Base-by-base conservation (phyloP, 2,113 vertebrate species). In the Grus americana region DNA sequence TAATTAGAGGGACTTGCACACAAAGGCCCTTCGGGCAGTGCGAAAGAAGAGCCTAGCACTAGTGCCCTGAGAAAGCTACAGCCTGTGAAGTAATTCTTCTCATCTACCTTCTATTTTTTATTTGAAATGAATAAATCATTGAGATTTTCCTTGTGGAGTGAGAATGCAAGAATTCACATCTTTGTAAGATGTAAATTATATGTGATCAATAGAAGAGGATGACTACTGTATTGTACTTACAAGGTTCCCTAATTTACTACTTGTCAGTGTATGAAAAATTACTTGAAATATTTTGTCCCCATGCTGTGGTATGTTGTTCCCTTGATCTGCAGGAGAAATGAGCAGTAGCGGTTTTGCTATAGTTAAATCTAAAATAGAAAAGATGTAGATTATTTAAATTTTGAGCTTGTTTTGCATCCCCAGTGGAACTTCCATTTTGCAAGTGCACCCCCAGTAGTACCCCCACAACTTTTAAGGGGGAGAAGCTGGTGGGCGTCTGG, bases 61-160 rank as follows among this genome's bases (percentile, higher is more conserved):
- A 98, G 98, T 98, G 99, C 99, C 99, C 98, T 98, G 98, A 99
- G 99, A 99, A 98, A 98, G 98, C 98, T 96, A 92, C 98, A 98
- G 98, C 98, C 98, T 99, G 98, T 99, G 99, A 99, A 99, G 99
- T 99, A 98, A 98, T 99, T 98, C 98, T 98, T 99, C 99, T 99
- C 98, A 99, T 99, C 99, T 99, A 99, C 98, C 98, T 99, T 98
- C 98, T 98, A 98, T 98, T 98, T 98, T 98, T 98, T 97, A 98
- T 99, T 98, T 98, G 98, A 99, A 99, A 99, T 99, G 99, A 99
- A 99, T 99, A 99, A 99, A 99, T 99, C 99, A 99, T 99, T 98
- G 98, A 98, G 98, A 98, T 98, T 98, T 98, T 99, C 98, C 98
- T 98, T 98, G 98, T 98, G 96, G 98, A 98, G 98, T 98, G 98